Conservation (phyloP, 1,140 invertebrate species). For the Lethrus apterus region DNA sequence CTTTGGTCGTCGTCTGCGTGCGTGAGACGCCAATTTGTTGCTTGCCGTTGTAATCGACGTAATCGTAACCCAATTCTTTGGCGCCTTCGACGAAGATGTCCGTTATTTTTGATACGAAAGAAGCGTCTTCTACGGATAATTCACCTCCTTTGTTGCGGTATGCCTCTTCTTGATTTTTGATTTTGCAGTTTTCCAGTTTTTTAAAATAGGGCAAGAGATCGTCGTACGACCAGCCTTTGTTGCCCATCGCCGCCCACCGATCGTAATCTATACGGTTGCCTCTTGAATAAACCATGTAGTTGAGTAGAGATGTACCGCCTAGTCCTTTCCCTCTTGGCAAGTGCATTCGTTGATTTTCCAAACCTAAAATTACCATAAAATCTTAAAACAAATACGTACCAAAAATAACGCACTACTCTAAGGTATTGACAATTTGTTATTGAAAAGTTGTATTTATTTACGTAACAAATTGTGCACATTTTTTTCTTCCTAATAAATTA, state of each 20-base stretch:
- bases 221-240: constrained; percentile 50
- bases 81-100: constrained; percentile 48
- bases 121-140: constrained; percentile 21
- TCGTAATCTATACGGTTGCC: constrained; percentile 90
- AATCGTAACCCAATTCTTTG: constrained; percentile 46
- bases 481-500: too few species aligned
- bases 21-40: constrained; percentile 29
- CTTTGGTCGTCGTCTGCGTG: constrained; percentile 19
- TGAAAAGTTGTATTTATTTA: too few species aligned
- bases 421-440: too few species aligned
- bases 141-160: constrained; percentile 39
- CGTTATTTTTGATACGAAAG: not conserved
- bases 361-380: too few species aligned
- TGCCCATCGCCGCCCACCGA: constrained; percentile 79
- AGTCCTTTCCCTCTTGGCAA: constrained; percentile 73
- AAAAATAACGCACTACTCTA: too few species aligned
- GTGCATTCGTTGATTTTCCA: constrained; percentile 43
- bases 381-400: too few species aligned
- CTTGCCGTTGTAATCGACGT: constrained; percentile 46
- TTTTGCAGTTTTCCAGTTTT: constrained; percentile 41
- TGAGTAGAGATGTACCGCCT: constrained; percentile 74
- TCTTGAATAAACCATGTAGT: constrained; percentile 92
- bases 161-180: constrained; percentile 20
- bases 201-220: constrained; percentile 46
- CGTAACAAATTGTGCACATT: too few species aligned